Evolutionary conservation across 2,797 vertebrate species (phyloP), one percentile per base, ranked within the genome.

Genomic region (Cryptoblepharus egeriae): DNA sequence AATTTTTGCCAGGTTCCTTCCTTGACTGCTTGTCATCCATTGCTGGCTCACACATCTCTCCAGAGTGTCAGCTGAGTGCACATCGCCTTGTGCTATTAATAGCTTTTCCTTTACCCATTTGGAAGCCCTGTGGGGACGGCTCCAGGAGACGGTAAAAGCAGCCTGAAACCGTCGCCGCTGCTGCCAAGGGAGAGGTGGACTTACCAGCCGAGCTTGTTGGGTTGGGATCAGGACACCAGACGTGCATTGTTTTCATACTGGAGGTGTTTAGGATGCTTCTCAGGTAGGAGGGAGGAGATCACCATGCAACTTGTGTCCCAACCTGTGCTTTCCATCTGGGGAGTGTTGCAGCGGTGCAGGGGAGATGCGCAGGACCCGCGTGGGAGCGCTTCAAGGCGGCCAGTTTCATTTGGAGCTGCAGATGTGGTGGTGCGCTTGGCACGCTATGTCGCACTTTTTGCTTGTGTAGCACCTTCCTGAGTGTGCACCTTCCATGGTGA

Each of bases 321-420:
- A 68, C 0, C 0, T 1, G 3, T 65, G 52, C 60, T 0, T 0
- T 26, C 67, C 12, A 58, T 85, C 24, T 15, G 0, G 75, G 20
- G 15, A 57, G 3, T 57, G 15, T 22, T 57, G 55, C 55, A 57
- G 12, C 4, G 45, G 45, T 49, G 45, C 45, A 49, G 45, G 11
- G 45, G 45, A 49, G 11, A 49, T 49, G 12, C 45, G 2, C 45
- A 11, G 45, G 45, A 49, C 45, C 9, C 12, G 45, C 9, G 45
- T 49, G 45, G 2, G 9, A 49, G 45, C 7, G 45, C 45, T 49
- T 49, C 45, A 57, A 57, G 55, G 55, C 7, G 55, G 55, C 22
- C 15, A 57, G 55, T 57, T 57, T 22, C 16, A 18, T 57, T 57
- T 12, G 12, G 55, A 57, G 55, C 55, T 57, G 9, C 55, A 57